Evolutionary conservation across 2,113 vertebrate genomes (phyloP).

Genomic region (Muntiacus reevesi): DNA sequence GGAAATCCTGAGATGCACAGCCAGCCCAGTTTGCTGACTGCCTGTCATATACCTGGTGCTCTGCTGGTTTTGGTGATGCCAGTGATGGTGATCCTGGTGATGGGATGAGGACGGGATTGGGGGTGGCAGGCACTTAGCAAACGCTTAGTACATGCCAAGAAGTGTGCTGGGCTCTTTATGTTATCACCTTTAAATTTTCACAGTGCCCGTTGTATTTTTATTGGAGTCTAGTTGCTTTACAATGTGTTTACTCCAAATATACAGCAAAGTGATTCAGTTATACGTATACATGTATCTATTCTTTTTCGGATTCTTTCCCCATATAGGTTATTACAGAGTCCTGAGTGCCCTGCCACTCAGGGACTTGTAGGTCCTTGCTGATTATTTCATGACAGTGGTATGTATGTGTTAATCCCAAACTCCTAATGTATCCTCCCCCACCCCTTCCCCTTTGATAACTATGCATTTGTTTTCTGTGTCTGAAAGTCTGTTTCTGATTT

Average conservation of each 20-base stretch:
- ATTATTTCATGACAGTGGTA: no score
- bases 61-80: not conserved
- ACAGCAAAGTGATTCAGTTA: not conserved
- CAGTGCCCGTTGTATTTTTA: not conserved
- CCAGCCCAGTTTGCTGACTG: not conserved
- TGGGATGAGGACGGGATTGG: no score
- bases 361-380: not conserved
- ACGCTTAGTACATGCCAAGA: rapidly evolving
- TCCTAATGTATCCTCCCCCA: not conserved
- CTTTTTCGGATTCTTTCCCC: not conserved
- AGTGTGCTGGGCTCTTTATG: not conserved
- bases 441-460: not conserved
- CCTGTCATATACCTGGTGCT: not conserved
- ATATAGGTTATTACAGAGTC: not conserved
- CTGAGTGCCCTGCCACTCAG: not conserved
- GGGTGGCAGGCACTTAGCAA: no score
- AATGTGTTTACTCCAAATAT: not conserved
- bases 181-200: not conserved
- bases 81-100: not conserved
- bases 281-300: not conserved
- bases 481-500: not conserved
- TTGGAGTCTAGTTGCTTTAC: not conserved
- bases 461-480: not conserved
- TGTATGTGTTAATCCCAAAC: not conserved
- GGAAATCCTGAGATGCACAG: not conserved